Conservation (phyloP, 2,113 vertebrate genomes). For the Smithornis capensis region DNA sequence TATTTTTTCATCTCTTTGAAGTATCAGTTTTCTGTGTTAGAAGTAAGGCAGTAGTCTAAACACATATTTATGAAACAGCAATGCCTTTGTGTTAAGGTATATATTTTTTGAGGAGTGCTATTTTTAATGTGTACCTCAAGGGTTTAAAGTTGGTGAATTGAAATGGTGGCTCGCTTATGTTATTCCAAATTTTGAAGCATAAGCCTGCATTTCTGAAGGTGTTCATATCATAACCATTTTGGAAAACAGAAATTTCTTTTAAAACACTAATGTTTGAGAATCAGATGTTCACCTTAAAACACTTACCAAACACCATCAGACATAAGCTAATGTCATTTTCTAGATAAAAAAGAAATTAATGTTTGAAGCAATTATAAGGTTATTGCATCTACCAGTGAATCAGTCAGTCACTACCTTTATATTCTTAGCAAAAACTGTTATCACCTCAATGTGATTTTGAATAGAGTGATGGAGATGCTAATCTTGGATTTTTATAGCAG, state of each 20-base stretch:
- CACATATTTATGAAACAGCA: background rate
- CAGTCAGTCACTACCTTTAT: background rate
- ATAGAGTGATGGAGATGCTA: background rate
- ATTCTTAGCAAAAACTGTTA: background rate
- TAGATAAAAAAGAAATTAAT: background rate
- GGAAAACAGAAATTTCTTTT: background rate
- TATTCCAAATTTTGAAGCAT: background rate
- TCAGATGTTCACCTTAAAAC: background rate
- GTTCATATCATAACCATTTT: background rate
- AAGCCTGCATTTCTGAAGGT: background rate
- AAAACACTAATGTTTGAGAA: background rate
- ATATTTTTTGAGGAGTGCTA: background rate
- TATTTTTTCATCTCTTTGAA: background rate
- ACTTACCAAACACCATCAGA: background rate
- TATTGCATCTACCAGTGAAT: background rate
- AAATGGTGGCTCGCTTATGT: background rate
- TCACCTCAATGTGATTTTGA: background rate
- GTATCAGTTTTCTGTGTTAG: background rate
- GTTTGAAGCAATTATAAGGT: background rate
- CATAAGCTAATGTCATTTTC: background rate
- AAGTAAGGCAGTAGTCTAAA: background rate
- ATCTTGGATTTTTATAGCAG: background rate
- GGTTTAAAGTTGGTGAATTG: background rate
- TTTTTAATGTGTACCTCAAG: background rate
- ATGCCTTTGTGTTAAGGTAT: background rate